Conservation (phyloP, 2,113 vertebrate genomes). For the Colius striatus region DNA sequence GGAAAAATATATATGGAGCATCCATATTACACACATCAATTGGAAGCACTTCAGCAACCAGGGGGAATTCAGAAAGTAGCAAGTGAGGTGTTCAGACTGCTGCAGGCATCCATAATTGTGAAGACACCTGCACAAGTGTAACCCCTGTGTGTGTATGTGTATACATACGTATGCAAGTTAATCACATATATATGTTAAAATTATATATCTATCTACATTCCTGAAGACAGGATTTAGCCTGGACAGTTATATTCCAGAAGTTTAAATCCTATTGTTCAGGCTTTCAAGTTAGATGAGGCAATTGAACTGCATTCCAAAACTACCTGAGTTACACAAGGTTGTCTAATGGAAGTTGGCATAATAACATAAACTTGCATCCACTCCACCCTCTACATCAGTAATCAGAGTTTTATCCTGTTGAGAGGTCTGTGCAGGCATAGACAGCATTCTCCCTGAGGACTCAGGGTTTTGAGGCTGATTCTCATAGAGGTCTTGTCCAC, state of each 20-base stretch:
- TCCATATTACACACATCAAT: constrained; percentile 57
- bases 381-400: not conserved
- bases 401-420: not conserved
- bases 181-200: not conserved
- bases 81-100: constrained; percentile 9
- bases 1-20: constrained; percentile 19
- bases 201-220: not conserved
- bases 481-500: not conserved
- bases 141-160: not conserved
- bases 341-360: constrained; percentile 2
- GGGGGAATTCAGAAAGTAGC: not conserved
- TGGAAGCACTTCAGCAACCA: constrained; percentile 27
- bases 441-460: not conserved
- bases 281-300: not conserved
- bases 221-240: constrained; percentile 24
- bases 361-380: constrained; percentile 4
- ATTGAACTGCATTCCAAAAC: not conserved
- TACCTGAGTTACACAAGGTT: not conserved
- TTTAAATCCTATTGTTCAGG: constrained; percentile 9
- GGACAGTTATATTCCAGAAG: not conserved
- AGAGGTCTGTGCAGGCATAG: not conserved
- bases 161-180: not conserved
- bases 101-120: not conserved
- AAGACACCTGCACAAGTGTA: not conserved
- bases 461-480: not conserved